Base-by-base conservation (phyloP, 2,888 invertebrate genomes). In the Drosophila neutralis region DNA sequence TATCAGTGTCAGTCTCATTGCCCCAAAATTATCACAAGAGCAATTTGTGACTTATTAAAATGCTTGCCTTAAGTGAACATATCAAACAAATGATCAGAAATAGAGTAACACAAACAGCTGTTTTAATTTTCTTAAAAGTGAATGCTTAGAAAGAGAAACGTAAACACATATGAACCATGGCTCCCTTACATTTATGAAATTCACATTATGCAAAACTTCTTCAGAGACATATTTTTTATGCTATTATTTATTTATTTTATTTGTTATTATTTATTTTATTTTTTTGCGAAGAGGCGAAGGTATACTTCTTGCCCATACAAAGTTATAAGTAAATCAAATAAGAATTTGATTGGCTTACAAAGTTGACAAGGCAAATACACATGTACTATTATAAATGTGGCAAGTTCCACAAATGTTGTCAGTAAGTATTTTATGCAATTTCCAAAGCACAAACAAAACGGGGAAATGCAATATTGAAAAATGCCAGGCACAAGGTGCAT, bases 291-390 rank as follows among this genome's bases (percentile, higher is more conserved):
- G 13, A 45, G 21, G 2, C 5, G 10, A 40, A n/a, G 11, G 4
- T 11, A 5, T 40, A 11, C 40, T n/a, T 21, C n/a, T 11, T 21
- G n/a, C n/a, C 11, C 10, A 21, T 0, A 5, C 3, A 13, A 45
- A 21, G 45, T 15, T 15, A 1, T 45, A 8, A 15, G 15, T 69
- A 60, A 69, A 70, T 69, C 68, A 53, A 60, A 77, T 51, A 72
- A 72, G 61, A 51, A 61, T 76, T 74, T 69, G 73, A 85, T 85
- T 85, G 78, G 73, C 48, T 66, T 53, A 31, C 59, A 48, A 56
- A 53, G 53, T 21, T 51, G 63, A 66, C 40, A 45, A 36, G 38
- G 27, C 59, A 29, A 45, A 45, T 45, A 24, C 76, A 69, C 53
- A 45, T 71, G 57, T 58, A 48, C 51, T 57, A n/a, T 58, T 42